These are phyloP conservation scores for Nomada fabriciana DNA, from an alignment of 2,888 invertebrate genomes.

Conservation along the genomic window DNA sequence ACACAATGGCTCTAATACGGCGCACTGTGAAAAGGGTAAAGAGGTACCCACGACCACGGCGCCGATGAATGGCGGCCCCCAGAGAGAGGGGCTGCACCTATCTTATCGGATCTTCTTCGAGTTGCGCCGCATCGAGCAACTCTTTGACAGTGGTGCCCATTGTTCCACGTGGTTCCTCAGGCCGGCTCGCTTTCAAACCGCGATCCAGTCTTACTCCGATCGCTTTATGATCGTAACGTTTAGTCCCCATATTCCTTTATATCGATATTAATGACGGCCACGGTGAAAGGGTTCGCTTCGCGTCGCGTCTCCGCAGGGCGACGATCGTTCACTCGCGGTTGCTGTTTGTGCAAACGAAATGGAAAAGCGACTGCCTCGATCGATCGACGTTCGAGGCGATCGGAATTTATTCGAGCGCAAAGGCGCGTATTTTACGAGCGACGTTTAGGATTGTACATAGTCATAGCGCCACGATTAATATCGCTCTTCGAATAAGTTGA, in stretches of 20 bases:
- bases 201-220: conserved; percentile 34
- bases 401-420: too few relatives aligned
- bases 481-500: too few relatives aligned
- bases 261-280: conserved; percentile 19
- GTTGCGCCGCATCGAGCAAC: conserved; percentile 70
- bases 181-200: conserved; percentile 46
- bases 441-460: too few relatives aligned
- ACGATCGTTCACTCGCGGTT: too few relatives aligned
- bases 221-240: conserved; percentile 38
- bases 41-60: conserved; percentile 72
- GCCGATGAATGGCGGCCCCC: conserved; percentile 77
- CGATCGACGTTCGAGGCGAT: too few relatives aligned
- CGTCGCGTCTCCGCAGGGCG: background rate
- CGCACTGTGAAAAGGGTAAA: conserved; percentile 78
- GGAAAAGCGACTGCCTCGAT: too few relatives aligned
- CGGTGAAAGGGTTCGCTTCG: conserved; percentile 2
- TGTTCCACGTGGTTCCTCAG: conserved; percentile 69
- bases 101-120: conserved; percentile 81
- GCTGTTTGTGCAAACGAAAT: too few relatives aligned
- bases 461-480: too few relatives aligned
- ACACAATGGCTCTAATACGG: conserved; percentile 82
- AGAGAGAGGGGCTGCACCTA: conserved; percentile 67
- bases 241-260: conserved; percentile 20
- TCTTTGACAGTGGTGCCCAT: conserved; percentile 79
- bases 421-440: too few relatives aligned